These are phyloP conservation scores for Athalia rosae DNA, from an alignment of 2,888 invertebrate genomes.

Conservation along the genomic window DNA sequence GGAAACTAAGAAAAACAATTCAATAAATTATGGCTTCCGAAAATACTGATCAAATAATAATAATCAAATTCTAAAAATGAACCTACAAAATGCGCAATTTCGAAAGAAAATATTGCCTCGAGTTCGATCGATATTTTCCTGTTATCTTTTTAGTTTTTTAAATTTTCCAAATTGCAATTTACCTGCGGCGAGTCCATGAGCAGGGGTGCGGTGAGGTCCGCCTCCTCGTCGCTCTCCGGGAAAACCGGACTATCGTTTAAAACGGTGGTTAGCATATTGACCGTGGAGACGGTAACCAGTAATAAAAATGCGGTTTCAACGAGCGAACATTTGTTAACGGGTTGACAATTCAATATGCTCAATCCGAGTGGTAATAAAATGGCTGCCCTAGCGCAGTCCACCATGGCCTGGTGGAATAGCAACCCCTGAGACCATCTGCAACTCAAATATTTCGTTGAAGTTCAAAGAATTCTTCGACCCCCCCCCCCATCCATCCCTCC, in stretches of 20 bases:
- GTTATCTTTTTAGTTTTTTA: background rate
- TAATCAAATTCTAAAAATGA: too few relatives aligned
- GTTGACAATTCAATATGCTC: conserved; percentile 87
- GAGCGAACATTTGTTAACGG: conserved; percentile 89
- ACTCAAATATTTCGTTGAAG: conserved; percentile 52
- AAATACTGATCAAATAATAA: too few relatives aligned
- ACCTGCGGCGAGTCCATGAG: conserved; percentile 89
- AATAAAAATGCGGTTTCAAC: conserved; percentile 92
- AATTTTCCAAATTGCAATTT: conserved; percentile 49
- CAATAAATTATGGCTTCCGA: too few relatives aligned
- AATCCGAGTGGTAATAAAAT: conserved; percentile 86
- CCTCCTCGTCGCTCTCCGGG: conserved; percentile 85
- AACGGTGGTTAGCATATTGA: conserved; percentile 92
- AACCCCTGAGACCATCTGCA: conserved; percentile 90
- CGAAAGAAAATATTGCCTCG: too few relatives aligned
- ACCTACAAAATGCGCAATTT: too few relatives aligned
- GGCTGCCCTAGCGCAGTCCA: conserved; percentile 88
- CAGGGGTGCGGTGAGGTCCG: conserved; percentile 82
- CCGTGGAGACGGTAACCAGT: conserved; percentile 91
- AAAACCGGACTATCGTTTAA: conserved; percentile 91
- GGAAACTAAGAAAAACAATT: too few relatives aligned
- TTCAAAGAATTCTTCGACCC: background rate
- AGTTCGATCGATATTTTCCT: too few relatives aligned
- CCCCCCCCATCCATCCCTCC: too few relatives aligned
- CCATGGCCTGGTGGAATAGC: conserved; percentile 88